phyloP scores from a whole-genome alignment of 2,888 invertebrate species.

The Mythimna albipuncta region DNA sequence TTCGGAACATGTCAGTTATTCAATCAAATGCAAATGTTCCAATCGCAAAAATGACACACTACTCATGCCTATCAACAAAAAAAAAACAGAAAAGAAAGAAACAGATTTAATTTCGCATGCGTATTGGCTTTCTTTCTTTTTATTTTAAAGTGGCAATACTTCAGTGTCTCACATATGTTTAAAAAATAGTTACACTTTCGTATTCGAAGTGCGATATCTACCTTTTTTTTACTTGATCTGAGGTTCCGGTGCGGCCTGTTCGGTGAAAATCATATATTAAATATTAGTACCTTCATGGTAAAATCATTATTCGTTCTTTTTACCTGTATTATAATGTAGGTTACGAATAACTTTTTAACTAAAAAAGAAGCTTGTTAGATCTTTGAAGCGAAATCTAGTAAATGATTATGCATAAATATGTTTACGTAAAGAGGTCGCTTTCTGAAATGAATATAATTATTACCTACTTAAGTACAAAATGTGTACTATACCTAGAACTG shows the following conservation, averaged over 20 bases:
- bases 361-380: not conserved
- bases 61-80: too few relatives aligned
- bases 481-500: not conserved
- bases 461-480: not conserved
- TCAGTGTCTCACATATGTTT: too few relatives aligned
- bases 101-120: not conserved
- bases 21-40: too few relatives aligned
- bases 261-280: not conserved
- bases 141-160: too few relatives aligned
- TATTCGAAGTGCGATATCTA: too few relatives aligned
- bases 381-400: not conserved
- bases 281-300: not conserved
- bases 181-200: too few relatives aligned
- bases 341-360: not conserved
- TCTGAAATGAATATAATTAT: not conserved
- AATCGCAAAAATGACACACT: too few relatives aligned
- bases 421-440: not conserved
- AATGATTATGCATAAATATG: slow-evolving; percentile 7
- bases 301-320: not conserved
- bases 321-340: not conserved
- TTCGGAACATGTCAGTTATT: too few relatives aligned
- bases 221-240: too few relatives aligned
- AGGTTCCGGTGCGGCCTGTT: not conserved
- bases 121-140: not conserved
- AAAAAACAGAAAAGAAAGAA: too few relatives aligned